Evolutionary conservation across 2,797 vertebrate species (phyloP).

Genomic region (Tangara arthus): DNA sequence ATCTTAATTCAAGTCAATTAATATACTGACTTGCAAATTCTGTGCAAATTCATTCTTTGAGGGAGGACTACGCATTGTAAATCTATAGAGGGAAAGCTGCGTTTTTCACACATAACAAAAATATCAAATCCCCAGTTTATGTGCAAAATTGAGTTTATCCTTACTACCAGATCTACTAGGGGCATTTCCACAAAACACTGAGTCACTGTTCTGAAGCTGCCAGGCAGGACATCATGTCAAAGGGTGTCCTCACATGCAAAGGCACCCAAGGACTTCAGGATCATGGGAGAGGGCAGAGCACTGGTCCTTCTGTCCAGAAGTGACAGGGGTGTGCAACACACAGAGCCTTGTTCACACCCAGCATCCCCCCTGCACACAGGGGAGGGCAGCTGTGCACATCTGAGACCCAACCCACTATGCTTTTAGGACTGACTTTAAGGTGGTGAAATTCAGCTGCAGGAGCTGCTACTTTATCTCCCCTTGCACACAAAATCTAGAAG

Average conservation of each 20-base stretch:
- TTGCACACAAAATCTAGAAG: not conserved
- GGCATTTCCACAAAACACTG: not conserved
- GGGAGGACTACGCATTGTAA: not conserved
- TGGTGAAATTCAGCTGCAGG: not conserved
- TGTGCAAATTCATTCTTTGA: not conserved
- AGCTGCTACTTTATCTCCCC: not conserved
- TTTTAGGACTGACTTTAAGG: not conserved
- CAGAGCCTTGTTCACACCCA: not conserved
- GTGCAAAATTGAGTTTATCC: not conserved
- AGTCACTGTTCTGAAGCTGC: not conserved
- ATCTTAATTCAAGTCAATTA: constrained; percentile 44
- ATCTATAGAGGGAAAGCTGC: not conserved
- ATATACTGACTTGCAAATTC: constrained; percentile 36
- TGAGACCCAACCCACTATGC: not conserved
- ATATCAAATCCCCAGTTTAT: not conserved
- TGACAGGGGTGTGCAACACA: not conserved
- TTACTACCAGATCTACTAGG: not conserved
- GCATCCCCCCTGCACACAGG: not conserved
- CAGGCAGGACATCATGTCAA: not conserved
- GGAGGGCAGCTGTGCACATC: not conserved
- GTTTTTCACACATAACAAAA: not conserved
- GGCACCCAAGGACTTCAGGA: not conserved
- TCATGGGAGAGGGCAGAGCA: not conserved
- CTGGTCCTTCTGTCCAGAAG: not conserved
- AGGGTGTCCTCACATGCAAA: not conserved